phyloP scores from a whole-genome alignment of 2,888 invertebrate species.

The Lepeophtheirus nordmannii region DNA sequence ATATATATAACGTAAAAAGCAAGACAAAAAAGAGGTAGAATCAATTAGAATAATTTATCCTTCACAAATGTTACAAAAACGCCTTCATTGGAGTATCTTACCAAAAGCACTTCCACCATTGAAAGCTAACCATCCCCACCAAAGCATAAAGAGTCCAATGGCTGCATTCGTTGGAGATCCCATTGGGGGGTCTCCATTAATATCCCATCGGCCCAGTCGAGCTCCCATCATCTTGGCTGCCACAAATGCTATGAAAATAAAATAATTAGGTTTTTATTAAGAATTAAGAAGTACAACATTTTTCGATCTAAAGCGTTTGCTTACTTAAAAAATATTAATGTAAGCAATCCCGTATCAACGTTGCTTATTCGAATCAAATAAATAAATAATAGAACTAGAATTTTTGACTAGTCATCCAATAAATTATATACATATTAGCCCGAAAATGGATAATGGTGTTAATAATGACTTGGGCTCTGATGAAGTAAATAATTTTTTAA shows the following conservation, averaged over 20 bases:
- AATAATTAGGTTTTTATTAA: neutral
- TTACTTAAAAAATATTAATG: conserved; percentile 51
- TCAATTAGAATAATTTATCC: too few species aligned
- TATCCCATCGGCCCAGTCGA: conserved; percentile 58
- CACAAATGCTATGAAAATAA: conserved; percentile 48
- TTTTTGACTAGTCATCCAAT: too few species aligned
- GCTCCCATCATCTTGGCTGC: conserved; percentile 81
- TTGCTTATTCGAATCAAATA: too few species aligned
- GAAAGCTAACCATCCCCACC: conserved; percentile 96
- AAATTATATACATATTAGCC: too few species aligned
- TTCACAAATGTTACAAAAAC: too few species aligned
- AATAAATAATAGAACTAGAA: too few species aligned
- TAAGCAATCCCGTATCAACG: neutral
- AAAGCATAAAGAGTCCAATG: conserved; percentile 76
- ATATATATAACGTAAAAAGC: too few species aligned
- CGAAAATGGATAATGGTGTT: too few species aligned
- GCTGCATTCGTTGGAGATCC: conserved; percentile 79
- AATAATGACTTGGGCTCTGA: too few species aligned
- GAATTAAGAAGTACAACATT: neutral
- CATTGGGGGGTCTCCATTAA: conserved; percentile 57
- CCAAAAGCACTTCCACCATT: conserved; percentile 52
- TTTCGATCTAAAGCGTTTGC: too few species aligned
- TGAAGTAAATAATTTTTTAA: too few species aligned
- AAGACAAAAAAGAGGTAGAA: too few species aligned
- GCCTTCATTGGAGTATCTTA: neutral